Evolutionary conservation across 2,113 vertebrate genomes (phyloP), one percentile per base, ranked within the genome.

Genomic region (Oenanthe oenanthe): DNA sequence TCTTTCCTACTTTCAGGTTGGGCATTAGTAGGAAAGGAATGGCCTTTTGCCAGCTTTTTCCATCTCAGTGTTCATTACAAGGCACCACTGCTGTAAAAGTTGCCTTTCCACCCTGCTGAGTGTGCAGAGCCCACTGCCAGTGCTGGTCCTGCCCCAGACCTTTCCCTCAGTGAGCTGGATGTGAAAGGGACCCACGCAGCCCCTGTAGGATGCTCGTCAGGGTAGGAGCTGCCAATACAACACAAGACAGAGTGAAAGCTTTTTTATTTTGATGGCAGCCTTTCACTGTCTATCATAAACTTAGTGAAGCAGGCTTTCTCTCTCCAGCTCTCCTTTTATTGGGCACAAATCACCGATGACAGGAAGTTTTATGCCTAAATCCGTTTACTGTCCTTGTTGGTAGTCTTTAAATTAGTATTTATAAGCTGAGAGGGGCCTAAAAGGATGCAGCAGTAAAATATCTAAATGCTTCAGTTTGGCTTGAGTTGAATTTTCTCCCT

Each of bases 341-440:
- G 97, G 95, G 92, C 97, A 97, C 98, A 98, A 98, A 98, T 98
- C 98, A 98, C 91, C 60, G 25, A 89, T 97, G 97, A 97, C 98
- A 97, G 97, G 97, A 98, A 98, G 97, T 97, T 98, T 98, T 97
- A 98, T 98, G 97, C 97, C 95, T 95, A 98, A 98, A 98, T 98
- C 98, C 97, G 96, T 97, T 98, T 98, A 98, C 96, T 96, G 98
- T 98, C 98, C 98, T 98, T 98, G 98, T 98, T 98, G 98, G 97
- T 97, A 98, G 97, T 98, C 97, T 98, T 98, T 98, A 97, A 98
- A 98, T 98, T 98, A 98, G 98, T 98, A 98, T 98, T 98, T 98
- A 98, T 98, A 98, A 98, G 97, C 96, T 84, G 65, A 97, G 96
- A 98, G 96, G 90, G 63, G 86, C 95, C 97, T 96, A 95, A 98